Conservation (phyloP, 2,113 vertebrate genomes). For the Toxotes chatareus region DNA sequence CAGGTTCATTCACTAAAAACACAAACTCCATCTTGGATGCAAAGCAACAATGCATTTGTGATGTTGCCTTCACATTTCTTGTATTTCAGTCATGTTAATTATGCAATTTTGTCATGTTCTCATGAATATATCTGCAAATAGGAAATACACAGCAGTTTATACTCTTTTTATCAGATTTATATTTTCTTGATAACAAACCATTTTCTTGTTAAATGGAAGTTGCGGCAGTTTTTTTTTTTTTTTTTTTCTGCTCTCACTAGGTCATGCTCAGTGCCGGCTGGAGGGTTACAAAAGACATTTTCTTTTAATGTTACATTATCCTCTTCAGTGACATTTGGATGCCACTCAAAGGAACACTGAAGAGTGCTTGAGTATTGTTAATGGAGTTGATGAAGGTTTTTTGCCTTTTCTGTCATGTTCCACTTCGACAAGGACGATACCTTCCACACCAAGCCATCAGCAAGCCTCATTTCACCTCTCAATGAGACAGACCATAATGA, state of each 20-base stretch:
- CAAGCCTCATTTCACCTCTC: slow-evolving; percentile 92
- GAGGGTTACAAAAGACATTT: slow-evolving; percentile 52
- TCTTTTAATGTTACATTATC: slow-evolving; percentile 55
- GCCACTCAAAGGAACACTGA: slow-evolving; percentile 51
- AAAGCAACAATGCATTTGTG: background rate
- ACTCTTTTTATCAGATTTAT: too few relatives aligned
- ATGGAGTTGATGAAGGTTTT: slow-evolving; percentile 64
- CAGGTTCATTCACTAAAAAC: background rate
- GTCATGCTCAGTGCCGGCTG: background rate
- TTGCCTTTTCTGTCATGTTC: slow-evolving; percentile 54
- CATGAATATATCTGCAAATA: background rate
- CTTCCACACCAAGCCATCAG: slow-evolving; percentile 69
- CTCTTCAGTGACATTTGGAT: slow-evolving; percentile 54
- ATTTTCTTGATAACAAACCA: background rate
- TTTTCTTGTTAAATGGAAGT: background rate
- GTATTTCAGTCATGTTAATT: background rate
- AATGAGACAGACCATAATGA: slow-evolving; percentile 87
- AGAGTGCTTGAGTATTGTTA: slow-evolving; percentile 47
- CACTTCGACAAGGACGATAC: slow-evolving; percentile 67
- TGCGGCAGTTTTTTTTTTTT: background rate
- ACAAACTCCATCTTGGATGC: background rate
- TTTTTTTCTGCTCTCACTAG: background rate
- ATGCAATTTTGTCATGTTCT: background rate
- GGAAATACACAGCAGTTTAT: background rate
- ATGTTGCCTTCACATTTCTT: background rate